Evolutionary conservation across 2,797 vertebrate genomes (phyloP), one percentile per base, ranked within the genome.

Genomic region (Pangasius sanitwongsei): DNA sequence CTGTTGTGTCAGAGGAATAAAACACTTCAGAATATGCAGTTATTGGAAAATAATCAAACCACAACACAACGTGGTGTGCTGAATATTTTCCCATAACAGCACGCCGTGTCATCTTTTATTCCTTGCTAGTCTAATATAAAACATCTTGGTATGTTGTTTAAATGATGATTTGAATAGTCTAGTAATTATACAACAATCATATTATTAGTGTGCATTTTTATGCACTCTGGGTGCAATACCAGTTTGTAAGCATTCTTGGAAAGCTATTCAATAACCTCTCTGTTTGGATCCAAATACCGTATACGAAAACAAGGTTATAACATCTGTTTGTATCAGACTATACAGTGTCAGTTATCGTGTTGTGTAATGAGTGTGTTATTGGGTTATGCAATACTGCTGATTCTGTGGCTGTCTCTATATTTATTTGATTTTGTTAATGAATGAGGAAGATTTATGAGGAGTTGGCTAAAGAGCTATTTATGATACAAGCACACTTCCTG

Each of bases 401-500:
- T 82, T 82, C 6, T 63, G 23, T 63, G 23, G 13, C 37, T 41
- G 8, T 63, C 41, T 55, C n/a, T 20, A 84, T n/a, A 31, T 31
- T 69, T 50, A 44, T 83, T 83, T 48, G 13, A 41, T 28, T 86
- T 74, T 50, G 11, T 15, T 57, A 74, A 72, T 88, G 83, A 65
- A 82, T 85, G 77, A 86, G 84, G 89, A 41, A 87, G 85, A 88
- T 92, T 92, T 90, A 86, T 92, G 84, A 92, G 87, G 87, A 91
- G 83, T 87, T 50, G 34, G 53, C 37, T 65, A 87, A 87, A 72
- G 53, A 89, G 90, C 74, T 91, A 88, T 90, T 88, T 86, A 61
- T 77, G 78, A 87, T 83, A 67, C 59, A 80, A 48, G 25, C 83
- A 18, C 12, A 69, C 86, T 90, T 93, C 91, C 91, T 90, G 85